Conservation (phyloP, 2,797 vertebrate species). For the Pangasius macronema region DNA sequence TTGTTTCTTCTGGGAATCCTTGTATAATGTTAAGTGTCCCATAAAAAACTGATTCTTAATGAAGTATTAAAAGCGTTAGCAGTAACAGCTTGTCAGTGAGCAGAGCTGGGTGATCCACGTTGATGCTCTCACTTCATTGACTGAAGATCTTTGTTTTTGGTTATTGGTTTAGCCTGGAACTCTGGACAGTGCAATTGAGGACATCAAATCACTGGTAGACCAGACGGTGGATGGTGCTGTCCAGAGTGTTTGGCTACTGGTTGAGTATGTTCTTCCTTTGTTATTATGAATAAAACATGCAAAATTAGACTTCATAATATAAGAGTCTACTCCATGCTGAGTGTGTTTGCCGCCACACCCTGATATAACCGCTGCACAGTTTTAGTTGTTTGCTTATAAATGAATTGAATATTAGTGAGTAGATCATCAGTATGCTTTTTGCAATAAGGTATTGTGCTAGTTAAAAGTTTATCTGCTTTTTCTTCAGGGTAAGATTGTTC, state of each 20-base stretch:
- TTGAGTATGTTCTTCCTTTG: slow-evolving; percentile 72
- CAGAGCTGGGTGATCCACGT: background rate
- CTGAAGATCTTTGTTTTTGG: slow-evolving; percentile 27
- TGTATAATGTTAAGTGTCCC: background rate
- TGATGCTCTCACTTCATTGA: slow-evolving; percentile 20
- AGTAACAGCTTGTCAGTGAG: slow-evolving; percentile 8
- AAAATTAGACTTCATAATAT: background rate
- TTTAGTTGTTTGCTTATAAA: background rate
- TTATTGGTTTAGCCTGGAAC: slow-evolving; percentile 71
- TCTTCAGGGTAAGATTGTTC: background rate
- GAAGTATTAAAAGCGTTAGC: slow-evolving; percentile 10
- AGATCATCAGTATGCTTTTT: background rate
- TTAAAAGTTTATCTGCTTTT: background rate
- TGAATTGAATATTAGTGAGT: background rate
- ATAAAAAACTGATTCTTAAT: background rate
- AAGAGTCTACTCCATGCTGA: background rate
- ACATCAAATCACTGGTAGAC: slow-evolving; percentile 68
- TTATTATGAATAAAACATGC: background rate
- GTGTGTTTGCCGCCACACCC: background rate
- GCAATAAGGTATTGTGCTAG: background rate
- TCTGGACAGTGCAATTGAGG: slow-evolving; percentile 80
- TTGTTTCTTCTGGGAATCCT: background rate
- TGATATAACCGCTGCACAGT: background rate
- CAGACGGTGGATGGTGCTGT: slow-evolving; percentile 71
- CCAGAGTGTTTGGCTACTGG: slow-evolving; percentile 78